Base-by-base conservation (phyloP, 2,113 vertebrate genomes). In the Ailuropoda melanoleuca region DNA sequence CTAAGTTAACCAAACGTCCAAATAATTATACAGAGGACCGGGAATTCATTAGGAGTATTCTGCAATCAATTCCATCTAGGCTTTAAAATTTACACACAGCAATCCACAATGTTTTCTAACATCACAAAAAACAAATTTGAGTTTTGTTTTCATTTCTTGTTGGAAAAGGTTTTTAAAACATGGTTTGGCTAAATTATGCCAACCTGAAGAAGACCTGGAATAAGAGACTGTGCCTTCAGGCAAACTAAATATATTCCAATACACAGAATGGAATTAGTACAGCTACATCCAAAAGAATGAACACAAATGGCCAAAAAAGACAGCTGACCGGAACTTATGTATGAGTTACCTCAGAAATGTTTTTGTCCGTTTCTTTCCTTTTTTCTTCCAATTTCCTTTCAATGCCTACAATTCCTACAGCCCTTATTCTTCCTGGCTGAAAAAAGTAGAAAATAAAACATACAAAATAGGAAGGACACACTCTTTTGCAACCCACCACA, bases 361-460 rank as follows among this genome's bases (percentile, higher is more conserved):
- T 99, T 99, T 99, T 99, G 99, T 99, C 99, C 0, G 99, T 99
- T 98, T 99, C 99, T 99, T 99, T 99, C 98, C 99, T 99, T 98
- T 99, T 99, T 98, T 99, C 99, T 98, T 99, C 99, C 87, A 99
- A 98, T 98, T 99, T 99, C 98, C 99, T 99, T 98, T 99, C 99
- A 26, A 99, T 99, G 78, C 99, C 99, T 93, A 99, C 99, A 98
- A 99, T 99, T 97, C 99, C 99, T 94, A 99, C 99, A 31, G 99
- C 99, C 29, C 99, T 99, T 95, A 99, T 99, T 99, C 99, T 99
- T 99, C 99, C 99, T 99, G 99, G 95, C 99, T 99, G 93, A 8
- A 97, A 81, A 98, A 97, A 95, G 78, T 31, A 95, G 84, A 92
- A 90, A 93, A 86, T 94, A 70, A 83, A 74, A 98, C 74, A 93